Evolutionary conservation across 2,797 vertebrate genomes (phyloP), one percentile per base, ranked within the genome.

Genomic region (Sitta carolinensis): DNA sequence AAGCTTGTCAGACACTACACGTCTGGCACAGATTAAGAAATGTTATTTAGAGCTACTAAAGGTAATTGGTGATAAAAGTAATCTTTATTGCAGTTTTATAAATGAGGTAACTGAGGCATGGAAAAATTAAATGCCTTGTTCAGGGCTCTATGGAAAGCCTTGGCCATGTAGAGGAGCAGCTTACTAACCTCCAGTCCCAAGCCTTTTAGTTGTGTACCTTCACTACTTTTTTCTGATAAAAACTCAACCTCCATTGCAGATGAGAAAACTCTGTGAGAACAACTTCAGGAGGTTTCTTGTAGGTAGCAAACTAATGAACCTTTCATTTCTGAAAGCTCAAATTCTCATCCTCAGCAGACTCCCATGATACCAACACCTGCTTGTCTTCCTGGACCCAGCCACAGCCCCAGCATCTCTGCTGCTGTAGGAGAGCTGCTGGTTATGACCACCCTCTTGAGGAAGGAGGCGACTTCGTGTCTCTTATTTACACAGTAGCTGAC

Each of bases 351-450:
- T 26, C 16, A 14, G 29, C 34, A 91, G 72, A 16, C 12, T 77
- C 51, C 48, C 5, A 6, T 18, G 54, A 42, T 1, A 54, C 54
- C 59, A 54, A 13, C 62, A 27, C 29, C 51, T 70, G 10, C 25
- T 67, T 45, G 22, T 55, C 52, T 34, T 34, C 13, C 27, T 26
- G 22, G 27, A 20, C 36, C 20, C 29, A 36, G 27, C 3, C 1
- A 0, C 36, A 74, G 57, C 7, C 11, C 32, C 0, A 0, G 34
- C 59, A 61, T 10, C 29, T 16, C 45, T 74, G 50, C 47, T 29
- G 0, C 14, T 13, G 13, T n/a, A 6, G 43, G n/a, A 45, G 19
- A 50, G 27, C 51, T 66, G 67, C 57, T 10, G 17, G 17, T 30
- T 52, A 16, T 1, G 0, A 10, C 51, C 5, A 4, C 75, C 40